phyloP scores from a whole-genome alignment of 2,888 invertebrate species.

The Furcula furcula region DNA sequence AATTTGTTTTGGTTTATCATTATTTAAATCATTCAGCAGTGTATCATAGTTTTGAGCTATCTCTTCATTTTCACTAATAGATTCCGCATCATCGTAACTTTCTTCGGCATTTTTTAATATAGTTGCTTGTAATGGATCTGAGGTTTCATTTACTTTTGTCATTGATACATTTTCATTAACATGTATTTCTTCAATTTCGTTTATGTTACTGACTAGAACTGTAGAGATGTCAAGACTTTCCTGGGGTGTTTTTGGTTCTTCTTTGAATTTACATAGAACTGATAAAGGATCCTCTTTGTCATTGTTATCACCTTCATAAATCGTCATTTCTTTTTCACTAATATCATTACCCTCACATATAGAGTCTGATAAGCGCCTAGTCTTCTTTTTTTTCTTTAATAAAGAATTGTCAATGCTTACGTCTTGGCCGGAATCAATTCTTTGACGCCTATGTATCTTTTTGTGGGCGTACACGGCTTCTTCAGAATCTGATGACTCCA shows the following conservation, averaged over 20 bases:
- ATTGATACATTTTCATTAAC: constrained; percentile 46
- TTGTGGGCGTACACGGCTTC: constrained; percentile 31
- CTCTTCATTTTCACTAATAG: constrained; percentile 60
- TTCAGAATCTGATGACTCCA: constrained; percentile 52
- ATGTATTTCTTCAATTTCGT: constrained; percentile 49
- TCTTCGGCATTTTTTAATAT: constrained; percentile 18
- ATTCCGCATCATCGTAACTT: constrained; percentile 33
- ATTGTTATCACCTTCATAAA: constrained; percentile 34
- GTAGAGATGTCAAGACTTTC: constrained; percentile 47
- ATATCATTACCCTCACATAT: constrained; percentile 33
- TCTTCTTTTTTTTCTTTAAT: constrained; percentile 35
- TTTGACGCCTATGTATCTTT: constrained; percentile 51
- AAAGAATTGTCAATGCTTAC: constrained; percentile 26
- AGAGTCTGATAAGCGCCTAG: constrained; percentile 43
- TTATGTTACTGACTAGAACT: constrained; percentile 39
- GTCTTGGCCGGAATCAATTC: constrained; percentile 59
- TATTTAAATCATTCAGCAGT: constrained; percentile 53
- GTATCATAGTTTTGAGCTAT: constrained; percentile 63
- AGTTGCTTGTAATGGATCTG: constrained; percentile 55
- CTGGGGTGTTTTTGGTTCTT: constrained; percentile 58
- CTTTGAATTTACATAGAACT: constrained; percentile 39
- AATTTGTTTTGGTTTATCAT: constrained; percentile 32
- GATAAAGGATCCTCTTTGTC: constrained; percentile 52
- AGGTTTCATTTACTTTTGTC: constrained; percentile 39
- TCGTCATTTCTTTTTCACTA: constrained; percentile 63